These are phyloP conservation scores for Thymallus thymallus DNA, from an alignment of 2,113 vertebrate species.

Conservation along the genomic window DNA sequence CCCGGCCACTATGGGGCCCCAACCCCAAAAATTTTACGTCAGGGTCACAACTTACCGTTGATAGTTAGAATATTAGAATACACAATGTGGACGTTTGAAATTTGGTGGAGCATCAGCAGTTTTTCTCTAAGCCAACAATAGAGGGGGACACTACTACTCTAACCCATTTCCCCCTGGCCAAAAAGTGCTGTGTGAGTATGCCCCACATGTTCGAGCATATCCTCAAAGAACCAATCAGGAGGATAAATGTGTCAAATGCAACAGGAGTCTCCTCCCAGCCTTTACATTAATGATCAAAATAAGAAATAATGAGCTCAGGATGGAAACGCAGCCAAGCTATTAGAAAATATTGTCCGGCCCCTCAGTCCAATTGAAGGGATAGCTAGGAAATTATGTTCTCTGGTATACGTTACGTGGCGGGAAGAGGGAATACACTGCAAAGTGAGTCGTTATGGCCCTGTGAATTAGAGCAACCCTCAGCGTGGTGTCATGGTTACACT, in stretches of 20 bases:
- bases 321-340: neutral
- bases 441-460: slow-evolving; percentile 8
- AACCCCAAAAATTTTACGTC: no score
- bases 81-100: no score
- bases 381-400: neutral
- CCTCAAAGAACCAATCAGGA: neutral
- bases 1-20: no score
- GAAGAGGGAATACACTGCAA: neutral
- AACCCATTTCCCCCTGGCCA: neutral
- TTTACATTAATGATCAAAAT: neutral
- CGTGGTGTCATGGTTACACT: slow-evolving; percentile 4
- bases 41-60: no score
- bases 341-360: neutral
- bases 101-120: no score
- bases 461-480: neutral
- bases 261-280: neutral
- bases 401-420: neutral
- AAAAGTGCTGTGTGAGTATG: neutral
- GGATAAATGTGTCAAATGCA: no score
- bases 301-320: neutral
- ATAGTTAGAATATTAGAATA: no score
- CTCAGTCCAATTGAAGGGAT: neutral
- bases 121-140: no score
- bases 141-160: neutral
- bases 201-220: neutral